Evolutionary conservation across 2,113 vertebrate species (phyloP), one percentile per base, ranked within the genome.

Genomic region (Tretioscincus oriximinensis): DNA sequence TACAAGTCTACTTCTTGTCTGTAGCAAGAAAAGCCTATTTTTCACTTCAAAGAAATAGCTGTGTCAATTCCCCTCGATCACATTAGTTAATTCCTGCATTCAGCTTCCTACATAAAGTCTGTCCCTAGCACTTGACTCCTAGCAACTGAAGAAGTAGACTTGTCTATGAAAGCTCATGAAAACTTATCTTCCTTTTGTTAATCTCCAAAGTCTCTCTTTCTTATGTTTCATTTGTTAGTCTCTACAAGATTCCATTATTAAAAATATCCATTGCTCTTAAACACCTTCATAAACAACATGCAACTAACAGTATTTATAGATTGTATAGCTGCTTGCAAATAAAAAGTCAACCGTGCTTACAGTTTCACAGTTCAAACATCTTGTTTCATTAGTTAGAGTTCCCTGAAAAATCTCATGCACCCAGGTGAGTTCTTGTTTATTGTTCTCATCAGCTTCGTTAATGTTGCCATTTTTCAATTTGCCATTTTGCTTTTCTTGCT

Each of bases 381-480:
- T 97, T 2, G 98, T 99, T 95, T 99, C 98, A 71, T 99, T 99
- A 93, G 98, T 99, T 94, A 99, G 95, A 2, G 98, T 99, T 90
- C 98, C 98, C 93, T 99, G 98, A 96, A 99, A 99, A 94, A 99
- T 99, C 84, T 99, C 98, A 21, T 99, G 98, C 86, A 99, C 98
- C 98, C 98, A 99, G 24, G 97, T 98, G 91, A 97, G 96, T 88
- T 99, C 98, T 0, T 95, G 96, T 81, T 97, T 97, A 92, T 96
- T 94, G 78, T 89, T 96, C 90, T 99, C 97, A 54, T 97, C 96
- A 0, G 92, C 72, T 86, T 98, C 97, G 1, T 94, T 95, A 91
- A 96, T 95, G 90, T 96, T 94, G 88, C 97, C 97, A 83, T 97
- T 99, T 94, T 97, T 99, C 81, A 98, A 92, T 64, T 98, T 97